Evolutionary conservation across 2,797 vertebrate genomes (phyloP).

Genomic region (Jordanella pulchra): DNA sequence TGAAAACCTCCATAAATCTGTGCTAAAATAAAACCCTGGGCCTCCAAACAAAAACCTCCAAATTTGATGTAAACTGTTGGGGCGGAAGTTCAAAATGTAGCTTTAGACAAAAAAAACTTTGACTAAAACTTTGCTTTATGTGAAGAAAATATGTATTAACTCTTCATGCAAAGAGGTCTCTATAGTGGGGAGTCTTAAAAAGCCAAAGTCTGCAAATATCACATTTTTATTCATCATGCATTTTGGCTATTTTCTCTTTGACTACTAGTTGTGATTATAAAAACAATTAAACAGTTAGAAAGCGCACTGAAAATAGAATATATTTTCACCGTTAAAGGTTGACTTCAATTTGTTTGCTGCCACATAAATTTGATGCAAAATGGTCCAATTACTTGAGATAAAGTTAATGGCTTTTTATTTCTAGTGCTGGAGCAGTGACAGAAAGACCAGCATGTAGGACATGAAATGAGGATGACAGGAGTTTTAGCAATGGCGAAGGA

Average conservation of each 20-base stretch:
- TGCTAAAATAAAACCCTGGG: not conserved
- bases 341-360: not conserved
- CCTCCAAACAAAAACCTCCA: not conserved
- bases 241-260: too few relatives aligned
- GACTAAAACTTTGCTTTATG: too few relatives aligned
- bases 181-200: too few relatives aligned
- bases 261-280: too few relatives aligned
- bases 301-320: too few relatives aligned
- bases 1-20: slow-evolving; percentile 4
- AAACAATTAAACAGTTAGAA: too few relatives aligned
- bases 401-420: not conserved
- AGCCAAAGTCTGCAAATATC: too few relatives aligned
- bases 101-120: not conserved
- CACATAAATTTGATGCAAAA: not conserved
- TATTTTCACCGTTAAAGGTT: too few relatives aligned
- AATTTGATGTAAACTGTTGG: not conserved
- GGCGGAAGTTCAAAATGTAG: not conserved
- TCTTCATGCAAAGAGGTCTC: too few relatives aligned
- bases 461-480: not conserved
- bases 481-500: not conserved
- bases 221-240: too few relatives aligned
- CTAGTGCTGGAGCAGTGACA: not conserved
- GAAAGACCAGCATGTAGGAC: not conserved
- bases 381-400: not conserved
- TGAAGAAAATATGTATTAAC: too few relatives aligned